Conservation (phyloP, 2,888 invertebrate species). For the Calliopum simillimum region DNA sequence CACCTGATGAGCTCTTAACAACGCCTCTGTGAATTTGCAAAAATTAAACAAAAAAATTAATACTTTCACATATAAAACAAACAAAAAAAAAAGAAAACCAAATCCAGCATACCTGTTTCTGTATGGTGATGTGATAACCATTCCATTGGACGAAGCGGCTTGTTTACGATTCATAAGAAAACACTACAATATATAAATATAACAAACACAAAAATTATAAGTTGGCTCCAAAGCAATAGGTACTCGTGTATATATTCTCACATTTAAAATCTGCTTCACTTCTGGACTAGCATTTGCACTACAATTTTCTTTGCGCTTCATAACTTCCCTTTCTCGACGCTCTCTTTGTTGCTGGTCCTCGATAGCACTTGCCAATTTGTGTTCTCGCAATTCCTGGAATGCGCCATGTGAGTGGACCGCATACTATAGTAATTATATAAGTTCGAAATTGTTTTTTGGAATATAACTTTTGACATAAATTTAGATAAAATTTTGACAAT, state of each 20-base stretch:
- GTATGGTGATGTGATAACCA: slow-evolving; percentile 77
- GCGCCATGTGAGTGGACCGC: slow-evolving; percentile 69
- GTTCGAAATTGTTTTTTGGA: slow-evolving; percentile 42
- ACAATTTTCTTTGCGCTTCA: slow-evolving; percentile 95
- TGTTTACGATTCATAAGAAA: slow-evolving; percentile 86
- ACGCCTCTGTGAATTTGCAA: slow-evolving; percentile 69
- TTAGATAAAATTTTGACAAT: too few species aligned
- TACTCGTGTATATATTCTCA: too few species aligned
- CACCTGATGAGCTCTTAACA: slow-evolving; percentile 75
- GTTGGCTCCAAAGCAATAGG: background rate
- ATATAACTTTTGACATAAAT: too few species aligned
- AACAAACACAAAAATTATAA: background rate
- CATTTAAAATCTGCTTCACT: slow-evolving; percentile 95
- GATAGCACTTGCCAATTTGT: slow-evolving; percentile 70
- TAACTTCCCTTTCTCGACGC: slow-evolving; percentile 86
- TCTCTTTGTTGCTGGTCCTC: slow-evolving; percentile 78
- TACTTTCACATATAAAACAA: too few species aligned
- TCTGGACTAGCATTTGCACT: slow-evolving; percentile 96
- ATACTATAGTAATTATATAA: slow-evolving; percentile 65
- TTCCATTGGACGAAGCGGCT: slow-evolving; percentile 79
- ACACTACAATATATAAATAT: slow-evolving; percentile 69
- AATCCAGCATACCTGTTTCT: slow-evolving; percentile 80
- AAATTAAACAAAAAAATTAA: background rate
- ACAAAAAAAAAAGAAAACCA: background rate
- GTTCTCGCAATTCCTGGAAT: slow-evolving; percentile 86